Percentiles rank a stretch among this genome's conserved stretches.
Conservation (phyloP, 2,888 invertebrate species). For the Allacma fusca region DNA sequence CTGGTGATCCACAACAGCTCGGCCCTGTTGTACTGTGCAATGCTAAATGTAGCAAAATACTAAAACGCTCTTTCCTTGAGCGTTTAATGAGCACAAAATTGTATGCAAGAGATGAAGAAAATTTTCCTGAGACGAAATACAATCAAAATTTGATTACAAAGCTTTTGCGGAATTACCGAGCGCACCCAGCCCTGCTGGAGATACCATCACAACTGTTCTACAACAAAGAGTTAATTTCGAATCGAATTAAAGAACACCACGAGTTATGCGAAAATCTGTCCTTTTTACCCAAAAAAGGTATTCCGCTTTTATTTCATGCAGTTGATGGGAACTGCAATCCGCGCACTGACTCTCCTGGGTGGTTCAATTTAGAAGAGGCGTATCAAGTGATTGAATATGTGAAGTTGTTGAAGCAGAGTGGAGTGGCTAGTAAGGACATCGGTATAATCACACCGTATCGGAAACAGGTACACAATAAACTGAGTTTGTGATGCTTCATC, state of each 20-base stretch:
- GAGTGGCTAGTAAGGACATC: conserved; percentile 74
- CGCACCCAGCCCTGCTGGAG: conserved; percentile 78
- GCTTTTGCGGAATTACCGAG: conserved; percentile 73
- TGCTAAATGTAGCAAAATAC: conserved; percentile 72
- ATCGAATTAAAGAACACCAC: too few relatives aligned
- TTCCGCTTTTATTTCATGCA: conserved; percentile 63
- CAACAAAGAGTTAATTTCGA: conserved; percentile 76
- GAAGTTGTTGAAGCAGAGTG: conserved; percentile 71
- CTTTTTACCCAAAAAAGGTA: conserved; percentile 53
- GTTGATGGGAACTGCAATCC: conserved; percentile 66
- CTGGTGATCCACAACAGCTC: conserved; percentile 87
- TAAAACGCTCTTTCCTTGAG: too few relatives aligned
- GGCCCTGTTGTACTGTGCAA: conserved; percentile 75
- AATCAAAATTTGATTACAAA: conserved; percentile 85
- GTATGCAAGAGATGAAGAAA: conserved; percentile 65
- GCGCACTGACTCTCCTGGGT: conserved; percentile 82
- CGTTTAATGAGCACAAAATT: too few relatives aligned
- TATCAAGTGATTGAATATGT: conserved; percentile 72
- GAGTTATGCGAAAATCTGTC: conserved; percentile 61
- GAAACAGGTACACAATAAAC: conserved; percentile 92
- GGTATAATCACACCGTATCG: conserved; percentile 93
- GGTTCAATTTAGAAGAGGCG: conserved; percentile 88
- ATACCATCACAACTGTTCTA: conserved; percentile 90
- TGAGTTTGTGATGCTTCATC: too few relatives aligned
- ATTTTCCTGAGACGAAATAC: conserved; percentile 72